A percentile compares a stretch with the other conserved stretches of the same genome.
phyloP scores from a whole-genome alignment of 2,113 vertebrate genomes.

The Mionectes macconnelli region DNA sequence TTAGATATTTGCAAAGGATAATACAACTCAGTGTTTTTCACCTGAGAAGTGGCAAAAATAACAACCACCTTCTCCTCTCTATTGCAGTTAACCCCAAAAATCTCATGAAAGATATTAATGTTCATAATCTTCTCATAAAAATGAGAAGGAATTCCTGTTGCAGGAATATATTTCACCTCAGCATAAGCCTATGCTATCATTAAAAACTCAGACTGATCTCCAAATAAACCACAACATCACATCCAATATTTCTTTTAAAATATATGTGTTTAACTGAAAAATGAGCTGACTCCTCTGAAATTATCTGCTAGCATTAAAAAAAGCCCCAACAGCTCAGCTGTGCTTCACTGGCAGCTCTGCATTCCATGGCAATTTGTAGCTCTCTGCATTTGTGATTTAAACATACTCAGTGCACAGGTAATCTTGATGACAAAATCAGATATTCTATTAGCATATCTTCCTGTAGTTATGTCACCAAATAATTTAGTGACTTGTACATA shows the following conservation, averaged over 20 bases:
- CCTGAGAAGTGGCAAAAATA: background rate
- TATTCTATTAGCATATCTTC: background rate
- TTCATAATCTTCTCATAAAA: background rate
- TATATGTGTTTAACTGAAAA: background rate
- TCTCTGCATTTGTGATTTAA: background rate
- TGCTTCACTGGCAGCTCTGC: background rate
- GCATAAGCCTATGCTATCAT: background rate
- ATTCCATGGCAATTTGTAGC: background rate
- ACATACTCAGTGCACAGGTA: background rate
- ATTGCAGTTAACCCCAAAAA: background rate
- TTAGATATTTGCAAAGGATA: background rate
- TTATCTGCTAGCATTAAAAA: background rate
- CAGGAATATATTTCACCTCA: background rate
- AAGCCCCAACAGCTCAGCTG: background rate
- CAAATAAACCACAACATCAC: background rate
- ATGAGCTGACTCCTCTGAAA: background rate
- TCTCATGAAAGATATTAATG: background rate
- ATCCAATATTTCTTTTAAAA: background rate
- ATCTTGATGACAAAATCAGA: conserved; percentile 16
- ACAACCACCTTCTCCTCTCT: background rate
- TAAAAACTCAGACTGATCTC: background rate
- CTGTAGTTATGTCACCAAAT: background rate
- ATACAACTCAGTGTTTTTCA: background rate
- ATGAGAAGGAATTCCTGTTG: too few relatives aligned
- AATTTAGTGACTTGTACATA: background rate